Conservation (phyloP, 2,113 vertebrate genomes). For the Tachysurus fulvidraco region DNA sequence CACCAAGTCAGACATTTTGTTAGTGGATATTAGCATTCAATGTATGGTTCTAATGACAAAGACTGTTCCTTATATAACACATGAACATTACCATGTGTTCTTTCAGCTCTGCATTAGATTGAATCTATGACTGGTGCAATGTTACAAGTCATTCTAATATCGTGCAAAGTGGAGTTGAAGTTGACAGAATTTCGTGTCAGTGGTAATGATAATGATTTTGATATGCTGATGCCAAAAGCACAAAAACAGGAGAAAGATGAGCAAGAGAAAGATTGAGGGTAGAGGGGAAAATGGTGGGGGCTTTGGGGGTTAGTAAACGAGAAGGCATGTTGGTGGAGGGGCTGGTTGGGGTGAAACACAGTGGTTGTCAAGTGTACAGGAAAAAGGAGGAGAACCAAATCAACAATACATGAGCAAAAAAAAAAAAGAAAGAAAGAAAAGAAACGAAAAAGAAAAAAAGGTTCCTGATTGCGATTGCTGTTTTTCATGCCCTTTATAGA, state of each 20-base stretch:
- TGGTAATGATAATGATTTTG: slow-evolving; percentile 41
- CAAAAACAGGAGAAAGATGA: slow-evolving; percentile 26
- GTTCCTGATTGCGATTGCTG: slow-evolving; percentile 26
- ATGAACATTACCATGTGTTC: slow-evolving; percentile 4
- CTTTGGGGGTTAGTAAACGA: slow-evolving; percentile 26
- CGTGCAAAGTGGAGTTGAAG: slow-evolving; percentile 27
- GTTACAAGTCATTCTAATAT: slow-evolving; percentile 31
- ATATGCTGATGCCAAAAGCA: slow-evolving; percentile 32
- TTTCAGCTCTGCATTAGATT: slow-evolving; percentile 25
- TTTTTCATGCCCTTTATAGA: neutral
- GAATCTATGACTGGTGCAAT: slow-evolving; percentile 26
- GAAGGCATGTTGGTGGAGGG: slow-evolving; percentile 40
- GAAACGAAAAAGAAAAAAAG: neutral
- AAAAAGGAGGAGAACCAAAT: slow-evolving; percentile 45
- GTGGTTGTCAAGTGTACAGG: slow-evolving; percentile 43
- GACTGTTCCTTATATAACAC: slow-evolving; percentile 45
- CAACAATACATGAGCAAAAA: slow-evolving; percentile 40
- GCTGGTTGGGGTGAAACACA: slow-evolving; percentile 27
- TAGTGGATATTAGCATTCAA: slow-evolving; percentile 36
- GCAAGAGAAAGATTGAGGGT: neutral
- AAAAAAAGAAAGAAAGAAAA: neutral
- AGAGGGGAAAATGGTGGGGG: slow-evolving; percentile 29
- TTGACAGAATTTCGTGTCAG: slow-evolving; percentile 8
- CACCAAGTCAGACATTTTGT: slow-evolving; percentile 52
- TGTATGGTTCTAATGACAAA: slow-evolving; percentile 44